phyloP scores from a whole-genome alignment of 2,888 invertebrate species.

The Glaucopsyche alexis region DNA sequence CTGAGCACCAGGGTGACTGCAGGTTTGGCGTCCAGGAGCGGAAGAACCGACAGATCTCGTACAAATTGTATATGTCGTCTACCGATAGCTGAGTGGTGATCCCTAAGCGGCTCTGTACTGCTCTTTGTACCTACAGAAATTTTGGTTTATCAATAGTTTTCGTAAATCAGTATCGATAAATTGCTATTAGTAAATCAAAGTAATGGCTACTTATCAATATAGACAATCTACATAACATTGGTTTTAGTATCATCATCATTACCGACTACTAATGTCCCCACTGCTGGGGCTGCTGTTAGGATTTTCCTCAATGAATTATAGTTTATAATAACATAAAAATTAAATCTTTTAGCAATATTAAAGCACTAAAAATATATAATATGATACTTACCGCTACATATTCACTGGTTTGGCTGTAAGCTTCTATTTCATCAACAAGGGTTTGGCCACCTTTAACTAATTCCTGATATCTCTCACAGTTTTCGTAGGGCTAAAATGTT shows the following conservation, averaged over 20 bases:
- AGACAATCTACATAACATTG: not conserved
- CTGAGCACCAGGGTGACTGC: slow-evolving; percentile 87
- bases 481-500: slow-evolving; percentile 63
- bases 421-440: slow-evolving; percentile 48
- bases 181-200: not conserved
- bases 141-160: not conserved
- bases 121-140: slow-evolving; percentile 54
- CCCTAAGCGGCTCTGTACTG: slow-evolving; percentile 76
- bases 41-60: slow-evolving; percentile 88
- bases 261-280: not conserved
- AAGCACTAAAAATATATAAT: not conserved
- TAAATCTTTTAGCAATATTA: too few relatives aligned
- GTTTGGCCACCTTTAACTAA: slow-evolving; percentile 55
- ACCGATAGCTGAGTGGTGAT: slow-evolving; percentile 53
- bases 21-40: slow-evolving; percentile 78
- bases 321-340: too few relatives aligned
- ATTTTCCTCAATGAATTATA: too few relatives aligned
- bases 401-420: slow-evolving; percentile 49
- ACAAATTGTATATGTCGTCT: slow-evolving; percentile 81
- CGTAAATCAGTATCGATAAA: not conserved
- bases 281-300: too few relatives aligned
- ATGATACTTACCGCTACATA: slow-evolving; percentile 49
- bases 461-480: slow-evolving; percentile 72
- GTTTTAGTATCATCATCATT: not conserved
- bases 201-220: not conserved